These are phyloP conservation scores for Sorex araneus DNA, from an alignment of 2,113 vertebrate genomes.

Conservation along the genomic window DNA sequence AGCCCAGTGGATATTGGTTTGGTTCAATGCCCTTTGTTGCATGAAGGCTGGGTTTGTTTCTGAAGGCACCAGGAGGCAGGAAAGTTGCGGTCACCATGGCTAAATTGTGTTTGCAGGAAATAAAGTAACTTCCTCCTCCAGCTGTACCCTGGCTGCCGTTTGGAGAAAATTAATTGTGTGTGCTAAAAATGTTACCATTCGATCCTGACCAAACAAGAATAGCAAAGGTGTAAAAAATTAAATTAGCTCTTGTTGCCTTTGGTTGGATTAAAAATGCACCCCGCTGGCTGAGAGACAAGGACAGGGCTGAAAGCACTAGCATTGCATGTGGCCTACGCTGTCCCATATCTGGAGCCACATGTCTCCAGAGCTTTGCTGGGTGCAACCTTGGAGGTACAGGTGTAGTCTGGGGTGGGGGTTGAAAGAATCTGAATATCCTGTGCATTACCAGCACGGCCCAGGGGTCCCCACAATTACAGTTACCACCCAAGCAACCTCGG, in stretches of 20 bases:
- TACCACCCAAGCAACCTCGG: too few relatives aligned
- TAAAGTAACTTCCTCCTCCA: not conserved
- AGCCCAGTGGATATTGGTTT: not conserved
- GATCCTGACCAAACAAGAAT: conserved; percentile 64
- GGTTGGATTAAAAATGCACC: conserved; percentile 72
- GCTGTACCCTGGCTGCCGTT: not conserved
- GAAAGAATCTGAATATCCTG: too few relatives aligned
- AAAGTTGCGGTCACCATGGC: not conserved
- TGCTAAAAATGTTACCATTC: conserved; percentile 54
- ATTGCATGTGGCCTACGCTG: too few relatives aligned
- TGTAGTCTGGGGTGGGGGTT: too few relatives aligned
- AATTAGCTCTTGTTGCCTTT: not conserved
- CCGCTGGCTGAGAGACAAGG: not conserved
- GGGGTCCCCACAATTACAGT: too few relatives aligned
- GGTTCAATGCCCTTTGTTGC: not conserved
- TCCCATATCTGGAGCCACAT: too few relatives aligned
- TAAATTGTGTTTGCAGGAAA: not conserved
- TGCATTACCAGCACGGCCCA: too few relatives aligned
- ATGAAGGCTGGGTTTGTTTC: not conserved
- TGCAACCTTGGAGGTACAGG: too few relatives aligned
- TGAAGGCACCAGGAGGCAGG: not conserved
- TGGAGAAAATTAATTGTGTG: conserved; percentile 38
- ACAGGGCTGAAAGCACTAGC: too few relatives aligned
- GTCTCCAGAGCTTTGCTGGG: too few relatives aligned
- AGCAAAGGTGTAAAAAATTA: conserved; percentile 59